These are phyloP conservation scores for Pangasius sanitwongsei DNA, from an alignment of 2,797 vertebrate genomes.

Conservation along the genomic window DNA sequence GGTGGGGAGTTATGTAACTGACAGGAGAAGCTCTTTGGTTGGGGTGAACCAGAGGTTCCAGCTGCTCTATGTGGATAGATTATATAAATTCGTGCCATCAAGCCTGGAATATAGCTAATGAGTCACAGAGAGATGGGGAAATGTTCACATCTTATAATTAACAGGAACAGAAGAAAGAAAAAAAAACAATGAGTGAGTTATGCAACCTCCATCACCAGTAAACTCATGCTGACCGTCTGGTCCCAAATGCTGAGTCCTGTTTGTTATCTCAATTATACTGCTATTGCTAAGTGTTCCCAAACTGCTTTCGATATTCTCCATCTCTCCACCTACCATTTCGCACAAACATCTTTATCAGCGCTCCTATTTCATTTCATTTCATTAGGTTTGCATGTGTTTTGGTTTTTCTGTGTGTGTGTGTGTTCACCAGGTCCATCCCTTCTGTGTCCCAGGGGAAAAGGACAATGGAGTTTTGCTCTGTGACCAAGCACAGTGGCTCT, in stretches of 20 bases:
- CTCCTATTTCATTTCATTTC: constrained; percentile 25
- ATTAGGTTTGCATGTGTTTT: constrained; percentile 26
- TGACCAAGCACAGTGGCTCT: constrained; percentile 36
- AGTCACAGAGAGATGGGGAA: neutral
- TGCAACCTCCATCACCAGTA: neutral
- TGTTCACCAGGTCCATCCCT: constrained; percentile 39
- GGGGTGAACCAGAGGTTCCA: neutral
- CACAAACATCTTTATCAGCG: constrained; percentile 38
- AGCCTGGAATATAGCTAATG: neutral
- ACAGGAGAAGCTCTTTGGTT: constrained; percentile 17
- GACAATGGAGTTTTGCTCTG: constrained; percentile 51
- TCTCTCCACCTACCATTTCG: constrained; percentile 33
- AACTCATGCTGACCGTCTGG: constrained; percentile 11
- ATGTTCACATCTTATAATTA: neutral
- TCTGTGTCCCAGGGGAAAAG: constrained; percentile 41
- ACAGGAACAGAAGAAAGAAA: neutral
- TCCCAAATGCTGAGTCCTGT: neutral
- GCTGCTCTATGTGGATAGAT: neutral
- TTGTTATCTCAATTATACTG: constrained; percentile 11
- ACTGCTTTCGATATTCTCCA: neutral
- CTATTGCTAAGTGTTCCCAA: constrained; percentile 8
- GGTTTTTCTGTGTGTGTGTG: constrained; percentile 21
- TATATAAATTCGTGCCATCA: neutral
- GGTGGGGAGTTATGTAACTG: neutral
- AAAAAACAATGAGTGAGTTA: neutral